A percentile compares a stretch with the other conserved stretches of the same genome.
Evolutionary conservation across 2,113 vertebrate genomes (phyloP).

Genomic region (Tragelaphus scriptus): DNA sequence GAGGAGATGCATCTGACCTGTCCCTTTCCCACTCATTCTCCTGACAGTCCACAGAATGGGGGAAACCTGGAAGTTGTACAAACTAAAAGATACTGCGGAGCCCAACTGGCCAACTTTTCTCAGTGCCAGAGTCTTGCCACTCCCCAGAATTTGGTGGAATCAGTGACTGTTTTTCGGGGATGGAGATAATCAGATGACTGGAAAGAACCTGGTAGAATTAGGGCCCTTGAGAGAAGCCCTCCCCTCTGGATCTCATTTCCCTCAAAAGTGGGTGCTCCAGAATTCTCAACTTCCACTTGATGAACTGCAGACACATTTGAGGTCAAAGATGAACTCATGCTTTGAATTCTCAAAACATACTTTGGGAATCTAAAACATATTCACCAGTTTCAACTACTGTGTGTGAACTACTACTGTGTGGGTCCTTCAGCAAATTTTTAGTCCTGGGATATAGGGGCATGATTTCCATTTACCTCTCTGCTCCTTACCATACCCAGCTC

Average conservation of each 20-base stretch:
- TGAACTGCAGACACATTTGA: background rate
- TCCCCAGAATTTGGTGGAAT: background rate
- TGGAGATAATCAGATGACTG: background rate
- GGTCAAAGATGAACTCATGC: background rate
- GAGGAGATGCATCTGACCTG: background rate
- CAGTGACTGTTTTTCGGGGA: background rate
- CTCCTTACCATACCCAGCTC: background rate
- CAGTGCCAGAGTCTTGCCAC: background rate
- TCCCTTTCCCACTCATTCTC: background rate
- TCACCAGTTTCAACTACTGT: background rate
- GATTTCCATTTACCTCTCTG: background rate
- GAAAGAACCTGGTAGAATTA: background rate
- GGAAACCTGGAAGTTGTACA: background rate
- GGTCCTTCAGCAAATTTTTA: background rate
- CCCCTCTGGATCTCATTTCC: background rate
- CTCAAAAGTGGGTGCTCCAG: background rate
- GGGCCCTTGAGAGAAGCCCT: background rate
- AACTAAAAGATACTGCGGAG: background rate
- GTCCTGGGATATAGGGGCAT: background rate
- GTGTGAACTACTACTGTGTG: background rate
- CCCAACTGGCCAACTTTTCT: background rate
- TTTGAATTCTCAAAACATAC: background rate
- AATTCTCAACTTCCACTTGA: background rate
- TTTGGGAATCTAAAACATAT: background rate
- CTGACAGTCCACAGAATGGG: background rate